phyloP scores from a whole-genome alignment of 2,113 vertebrate species.

The Periophthalmus modestus region DNA sequence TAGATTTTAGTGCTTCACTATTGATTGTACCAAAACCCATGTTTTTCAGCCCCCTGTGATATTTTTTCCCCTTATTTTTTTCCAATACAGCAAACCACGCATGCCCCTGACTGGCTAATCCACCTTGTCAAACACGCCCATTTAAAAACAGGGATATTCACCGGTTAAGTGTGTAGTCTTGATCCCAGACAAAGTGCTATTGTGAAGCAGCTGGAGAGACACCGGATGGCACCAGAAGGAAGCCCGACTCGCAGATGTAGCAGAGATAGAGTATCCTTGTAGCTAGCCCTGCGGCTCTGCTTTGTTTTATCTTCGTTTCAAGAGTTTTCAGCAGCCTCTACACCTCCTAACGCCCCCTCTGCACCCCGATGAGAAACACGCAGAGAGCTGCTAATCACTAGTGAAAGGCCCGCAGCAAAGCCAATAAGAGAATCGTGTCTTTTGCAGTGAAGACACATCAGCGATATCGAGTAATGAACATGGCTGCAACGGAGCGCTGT shows the following conservation, averaged over 20 bases:
- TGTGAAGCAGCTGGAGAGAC: constrained; percentile 22
- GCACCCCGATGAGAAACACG: background rate
- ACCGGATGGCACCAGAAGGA: constrained; percentile 15
- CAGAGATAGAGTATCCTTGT: constrained; percentile 12
- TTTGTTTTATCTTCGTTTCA: constrained; percentile 34
- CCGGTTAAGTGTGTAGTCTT: too few relatives aligned
- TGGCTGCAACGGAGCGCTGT: background rate
- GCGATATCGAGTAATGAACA: background rate
- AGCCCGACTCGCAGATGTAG: constrained; percentile 26
- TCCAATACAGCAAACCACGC: too few relatives aligned
- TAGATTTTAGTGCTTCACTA: too few relatives aligned
- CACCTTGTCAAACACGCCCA: too few relatives aligned
- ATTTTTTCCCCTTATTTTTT: too few relatives aligned
- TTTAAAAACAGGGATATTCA: too few relatives aligned
- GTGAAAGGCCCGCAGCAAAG: background rate
- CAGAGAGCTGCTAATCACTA: constrained; percentile 1
- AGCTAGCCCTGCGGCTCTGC: constrained; percentile 11
- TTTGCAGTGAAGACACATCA: background rate
- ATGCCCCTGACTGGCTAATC: too few relatives aligned
- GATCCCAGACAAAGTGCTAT: too few relatives aligned
- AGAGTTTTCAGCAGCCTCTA: constrained; percentile 3
- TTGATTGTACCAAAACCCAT: too few relatives aligned
- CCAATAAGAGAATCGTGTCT: background rate
- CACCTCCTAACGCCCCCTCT: background rate
- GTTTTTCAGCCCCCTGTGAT: too few relatives aligned